These are phyloP conservation scores for Cheilosia impressa DNA, from an alignment of 2,888 invertebrate species.

Conservation along the genomic window DNA sequence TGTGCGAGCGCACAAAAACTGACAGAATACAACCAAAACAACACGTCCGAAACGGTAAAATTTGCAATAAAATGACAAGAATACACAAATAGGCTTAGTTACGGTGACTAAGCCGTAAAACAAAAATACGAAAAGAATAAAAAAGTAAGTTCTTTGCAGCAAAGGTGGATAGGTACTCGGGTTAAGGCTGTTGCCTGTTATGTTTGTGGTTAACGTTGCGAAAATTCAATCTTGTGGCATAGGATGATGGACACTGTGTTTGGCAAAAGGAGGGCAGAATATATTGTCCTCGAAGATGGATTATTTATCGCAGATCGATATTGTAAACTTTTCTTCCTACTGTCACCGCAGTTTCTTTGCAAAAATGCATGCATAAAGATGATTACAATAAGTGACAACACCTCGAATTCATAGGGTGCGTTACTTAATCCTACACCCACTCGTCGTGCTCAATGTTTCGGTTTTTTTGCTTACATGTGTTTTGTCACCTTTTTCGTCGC, in stretches of 20 bases:
- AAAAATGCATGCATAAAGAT: neutral
- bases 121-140: slow-evolving; percentile 5
- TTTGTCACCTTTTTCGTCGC: slow-evolving; percentile 25
- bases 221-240: neutral
- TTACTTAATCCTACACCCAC: slow-evolving; percentile 15
- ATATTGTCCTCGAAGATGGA: too few relatives aligned
- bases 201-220: neutral
- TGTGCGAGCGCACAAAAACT: slow-evolving; percentile 21
- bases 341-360: too few relatives aligned
- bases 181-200: neutral
- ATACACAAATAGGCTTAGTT: slow-evolving; percentile 43
- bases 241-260: neutral
- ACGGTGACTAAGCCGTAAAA: slow-evolving; percentile 4
- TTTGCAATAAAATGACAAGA: slow-evolving; percentile 32
- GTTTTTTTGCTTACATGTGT: slow-evolving; percentile 7
- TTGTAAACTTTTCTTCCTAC: too few relatives aligned
- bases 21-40: slow-evolving; percentile 38
- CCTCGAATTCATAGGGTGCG: slow-evolving; percentile 12
- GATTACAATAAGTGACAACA: too few relatives aligned
- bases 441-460: neutral
- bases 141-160: neutral
- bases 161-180: neutral
- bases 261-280: too few relatives aligned
- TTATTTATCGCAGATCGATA: too few relatives aligned
- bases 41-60: slow-evolving; percentile 52